Evolutionary conservation across 2,113 vertebrate genomes (phyloP), one percentile per base, ranked within the genome.

Genomic region (Microtus montanus): DNA sequence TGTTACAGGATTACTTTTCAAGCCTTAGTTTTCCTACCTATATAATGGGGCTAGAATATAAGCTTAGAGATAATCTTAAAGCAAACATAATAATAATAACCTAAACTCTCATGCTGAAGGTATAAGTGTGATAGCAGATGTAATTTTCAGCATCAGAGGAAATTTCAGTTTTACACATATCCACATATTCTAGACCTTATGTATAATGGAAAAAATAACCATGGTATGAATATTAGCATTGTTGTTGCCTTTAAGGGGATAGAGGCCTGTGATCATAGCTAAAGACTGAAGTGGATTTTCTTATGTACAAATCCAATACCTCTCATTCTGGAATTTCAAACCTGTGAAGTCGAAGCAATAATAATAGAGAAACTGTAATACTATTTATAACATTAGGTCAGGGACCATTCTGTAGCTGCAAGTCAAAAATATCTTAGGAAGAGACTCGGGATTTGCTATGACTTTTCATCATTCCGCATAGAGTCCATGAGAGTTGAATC

Each of bases 401-500:
- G 26, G 7, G 12, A 13, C 30, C 30, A 22, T 26, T 78, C 15
- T 28, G 3, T 7, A 24, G 33, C 10, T 63, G 22, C 52, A 41
- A 64, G 28, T 75, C 91, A 47, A 66, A 52, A 88, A 70, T 7
- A 30, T 68, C 28, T 30, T 73, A 30, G 38, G 83, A 41, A 38
- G 35, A 7, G 15, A 41, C 2, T 10, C 63, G 0, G 58, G 77
- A 17, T 35, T 14, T 1, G 8, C 13, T 14, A 10, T 3, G 3
- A 3, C 24, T 17, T 86, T 88, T 58, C n/a, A n/a, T 52, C 8
- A n/a, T 20, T 92, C 35, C 26, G 70, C 30, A 58, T 61, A 47
- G 24, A 66, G 17, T 90, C 26, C 47, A 0, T 86, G 61, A 20
- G 1, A 19, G 28, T 28, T 49, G 33, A 28, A 17, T 41, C 54